Evolutionary conservation across 1,140 invertebrate genomes (phyloP).

Genomic region (Zaprionus africanus): DNA sequence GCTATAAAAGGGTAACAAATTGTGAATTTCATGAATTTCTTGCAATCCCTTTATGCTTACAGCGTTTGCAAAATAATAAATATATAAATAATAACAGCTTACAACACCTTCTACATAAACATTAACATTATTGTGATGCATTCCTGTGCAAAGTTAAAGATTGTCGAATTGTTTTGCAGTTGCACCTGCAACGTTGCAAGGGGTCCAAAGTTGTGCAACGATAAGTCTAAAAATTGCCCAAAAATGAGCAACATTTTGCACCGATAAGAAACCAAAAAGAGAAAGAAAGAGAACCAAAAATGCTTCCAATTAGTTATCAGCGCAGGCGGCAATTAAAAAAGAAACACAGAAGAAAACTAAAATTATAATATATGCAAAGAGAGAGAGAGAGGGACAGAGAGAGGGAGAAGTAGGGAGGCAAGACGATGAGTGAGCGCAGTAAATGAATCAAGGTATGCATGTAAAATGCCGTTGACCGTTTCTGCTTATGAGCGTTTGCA

Average conservation of each 20-base stretch:
- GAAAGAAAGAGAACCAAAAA: background rate
- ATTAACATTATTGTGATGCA: background rate
- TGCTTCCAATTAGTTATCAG: background rate
- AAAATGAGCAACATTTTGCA: background rate
- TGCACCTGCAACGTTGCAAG: background rate
- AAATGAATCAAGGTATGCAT: constrained; percentile 28
- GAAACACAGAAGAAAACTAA: constrained; percentile 7
- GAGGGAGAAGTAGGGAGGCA: background rate
- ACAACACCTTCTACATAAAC: background rate
- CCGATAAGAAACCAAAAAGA: background rate
- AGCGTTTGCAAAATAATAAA: background rate
- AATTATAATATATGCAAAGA: constrained; percentile 1
- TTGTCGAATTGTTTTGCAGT: background rate
- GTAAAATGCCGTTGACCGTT: constrained; percentile 24
- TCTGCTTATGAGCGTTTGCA: constrained; percentile 15
- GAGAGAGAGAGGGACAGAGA: background rate
- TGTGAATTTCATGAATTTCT: no score
- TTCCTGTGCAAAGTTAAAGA: background rate
- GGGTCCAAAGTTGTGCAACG: background rate
- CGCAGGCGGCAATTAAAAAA: background rate
- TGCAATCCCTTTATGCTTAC: no score
- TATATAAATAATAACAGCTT: no score
- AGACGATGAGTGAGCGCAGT: background rate
- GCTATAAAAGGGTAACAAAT: no score
- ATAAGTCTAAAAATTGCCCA: background rate